Conservation (phyloP, 2,888 invertebrate species). For the Drosophila planitibia region DNA sequence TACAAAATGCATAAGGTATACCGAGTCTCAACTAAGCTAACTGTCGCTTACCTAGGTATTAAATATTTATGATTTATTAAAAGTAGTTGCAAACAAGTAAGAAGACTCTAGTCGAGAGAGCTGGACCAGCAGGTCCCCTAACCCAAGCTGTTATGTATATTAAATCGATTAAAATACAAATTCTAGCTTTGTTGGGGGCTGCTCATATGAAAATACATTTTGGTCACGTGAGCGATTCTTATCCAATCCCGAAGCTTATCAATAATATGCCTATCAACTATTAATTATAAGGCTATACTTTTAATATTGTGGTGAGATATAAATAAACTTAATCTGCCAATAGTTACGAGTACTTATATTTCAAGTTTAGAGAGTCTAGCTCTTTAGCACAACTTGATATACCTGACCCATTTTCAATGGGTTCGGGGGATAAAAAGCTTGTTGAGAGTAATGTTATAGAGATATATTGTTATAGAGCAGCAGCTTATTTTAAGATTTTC, state of each 20-base stretch:
- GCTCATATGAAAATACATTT: neutral
- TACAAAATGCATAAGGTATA: neutral
- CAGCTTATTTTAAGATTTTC: neutral
- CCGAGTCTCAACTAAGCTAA: neutral
- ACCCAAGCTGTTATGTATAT: neutral
- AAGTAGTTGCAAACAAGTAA: neutral
- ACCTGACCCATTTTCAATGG: neutral
- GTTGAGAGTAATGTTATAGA: neutral
- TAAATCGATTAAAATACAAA: neutral
- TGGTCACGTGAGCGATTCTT: neutral
- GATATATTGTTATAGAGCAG: no score
- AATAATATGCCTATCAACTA: neutral
- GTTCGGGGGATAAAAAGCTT: neutral
- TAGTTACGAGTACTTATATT: neutral
- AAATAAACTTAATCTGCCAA: neutral
- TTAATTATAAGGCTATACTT: neutral
- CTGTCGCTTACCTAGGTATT: neutral
- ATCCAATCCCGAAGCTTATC: neutral
- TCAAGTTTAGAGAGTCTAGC: neutral
- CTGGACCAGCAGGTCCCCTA: neutral
- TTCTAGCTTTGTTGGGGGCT: neutral
- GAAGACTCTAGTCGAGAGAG: neutral
- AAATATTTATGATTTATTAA: slow-evolving; percentile 13
- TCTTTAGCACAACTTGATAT: neutral
- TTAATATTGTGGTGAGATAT: no score